phyloP scores from a whole-genome alignment of 2,113 vertebrate genomes.

The Recurvirostra avosetta region DNA sequence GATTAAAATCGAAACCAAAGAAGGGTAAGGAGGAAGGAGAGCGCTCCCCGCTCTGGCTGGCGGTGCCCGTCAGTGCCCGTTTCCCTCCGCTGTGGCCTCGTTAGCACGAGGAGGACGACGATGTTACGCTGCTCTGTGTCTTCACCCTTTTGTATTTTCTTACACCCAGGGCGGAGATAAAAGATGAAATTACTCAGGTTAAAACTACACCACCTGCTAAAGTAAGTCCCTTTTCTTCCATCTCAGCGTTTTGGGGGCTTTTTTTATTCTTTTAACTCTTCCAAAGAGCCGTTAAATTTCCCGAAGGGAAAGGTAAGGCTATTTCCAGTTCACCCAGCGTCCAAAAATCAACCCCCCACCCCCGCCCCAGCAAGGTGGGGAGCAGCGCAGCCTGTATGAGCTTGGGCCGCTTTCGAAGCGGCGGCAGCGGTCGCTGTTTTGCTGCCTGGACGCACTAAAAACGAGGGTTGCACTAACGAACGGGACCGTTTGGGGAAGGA shows the following conservation, averaged over 20 bases:
- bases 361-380: background rate
- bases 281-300: rapidly evolving
- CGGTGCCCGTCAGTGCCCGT: background rate
- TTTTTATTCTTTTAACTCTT: rapidly evolving
- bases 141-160: background rate
- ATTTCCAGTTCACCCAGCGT: rapidly evolving
- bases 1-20: constrained; percentile 80
- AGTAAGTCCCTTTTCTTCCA: constrained; percentile 52
- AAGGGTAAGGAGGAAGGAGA: constrained; percentile 70
- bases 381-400: background rate
- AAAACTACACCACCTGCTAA: constrained; percentile 76
- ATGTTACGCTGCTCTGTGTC: rapidly evolving
- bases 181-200: constrained; percentile 62
- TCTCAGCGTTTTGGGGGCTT: rapidly evolving
- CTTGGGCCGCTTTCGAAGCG: background rate
- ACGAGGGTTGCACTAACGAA: background rate
- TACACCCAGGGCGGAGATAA: constrained; percentile 67
- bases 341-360: background rate
- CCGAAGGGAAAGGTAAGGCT: background rate
- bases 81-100: background rate
- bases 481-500: background rate
- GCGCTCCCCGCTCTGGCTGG: no score
- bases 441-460: background rate
- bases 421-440: background rate
- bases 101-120: rapidly evolving